phyloP scores from a whole-genome alignment of 2,888 invertebrate genomes.

The Plagodis dolabraria region DNA sequence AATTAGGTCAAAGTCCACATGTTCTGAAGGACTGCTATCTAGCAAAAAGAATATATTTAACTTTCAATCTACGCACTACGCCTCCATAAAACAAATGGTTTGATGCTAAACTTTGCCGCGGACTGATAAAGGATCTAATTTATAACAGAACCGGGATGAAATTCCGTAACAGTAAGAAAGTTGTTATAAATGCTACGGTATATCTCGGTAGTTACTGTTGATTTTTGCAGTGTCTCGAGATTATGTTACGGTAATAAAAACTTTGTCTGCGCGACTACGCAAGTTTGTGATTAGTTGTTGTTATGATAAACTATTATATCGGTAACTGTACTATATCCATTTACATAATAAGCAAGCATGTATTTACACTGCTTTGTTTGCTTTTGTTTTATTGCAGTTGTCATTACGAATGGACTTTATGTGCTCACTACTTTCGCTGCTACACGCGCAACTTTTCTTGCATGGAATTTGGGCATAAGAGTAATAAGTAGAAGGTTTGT shows the following conservation, averaged over 20 bases:
- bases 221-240: constrained; percentile 51
- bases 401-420: no score
- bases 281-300: constrained; percentile 31
- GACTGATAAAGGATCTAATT: constrained; percentile 72
- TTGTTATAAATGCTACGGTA: constrained; percentile 49
- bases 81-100: constrained; percentile 60
- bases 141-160: constrained; percentile 57
- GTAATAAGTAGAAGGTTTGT: no score
- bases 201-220: constrained; percentile 47
- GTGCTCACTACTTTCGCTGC: no score
- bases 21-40: no score
- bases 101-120: constrained; percentile 63
- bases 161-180: constrained; percentile 49
- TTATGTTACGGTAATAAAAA: constrained; percentile 39
- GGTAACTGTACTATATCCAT: constrained; percentile 2
- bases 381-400: no score
- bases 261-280: constrained; percentile 17
- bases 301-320: constrained; percentile 23
- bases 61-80: constrained; percentile 64
- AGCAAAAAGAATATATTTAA: constrained; percentile 2
- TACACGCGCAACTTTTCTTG: no score
- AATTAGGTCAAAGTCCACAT: no score
- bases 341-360: background rate
- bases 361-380: no score
- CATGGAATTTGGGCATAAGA: no score